A percentile compares a stretch with the other conserved stretches of the same genome.
Conservation (phyloP, 2,888 invertebrate species). For the Trichacis sp. region DNA sequence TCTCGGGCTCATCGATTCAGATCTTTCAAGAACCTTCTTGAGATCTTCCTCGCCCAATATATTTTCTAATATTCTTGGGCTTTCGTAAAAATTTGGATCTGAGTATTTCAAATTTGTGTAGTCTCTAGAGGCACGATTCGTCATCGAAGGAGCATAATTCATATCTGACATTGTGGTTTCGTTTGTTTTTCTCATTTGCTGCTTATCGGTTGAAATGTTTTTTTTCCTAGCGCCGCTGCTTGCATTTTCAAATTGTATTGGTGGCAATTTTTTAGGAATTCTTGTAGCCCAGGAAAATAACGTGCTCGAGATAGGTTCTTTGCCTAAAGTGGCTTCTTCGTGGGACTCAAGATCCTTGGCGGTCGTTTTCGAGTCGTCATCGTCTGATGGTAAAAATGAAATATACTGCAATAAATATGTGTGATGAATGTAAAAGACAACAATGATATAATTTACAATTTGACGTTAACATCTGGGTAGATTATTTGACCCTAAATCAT, state of each 20-base stretch:
- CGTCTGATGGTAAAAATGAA: constrained; percentile 58
- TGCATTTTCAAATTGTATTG: constrained; percentile 50
- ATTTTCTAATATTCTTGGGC: constrained; percentile 56
- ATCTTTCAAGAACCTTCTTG: constrained; percentile 70
- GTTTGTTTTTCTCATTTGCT: constrained; percentile 30
- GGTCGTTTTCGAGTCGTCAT: constrained; percentile 67
- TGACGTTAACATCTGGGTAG: no score
- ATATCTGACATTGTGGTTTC: constrained; percentile 42
- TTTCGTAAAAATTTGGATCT: constrained; percentile 64
- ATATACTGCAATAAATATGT: no score
- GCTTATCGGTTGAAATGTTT: constrained; percentile 39
- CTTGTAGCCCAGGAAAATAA: constrained; percentile 49
- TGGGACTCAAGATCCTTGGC: constrained; percentile 64
- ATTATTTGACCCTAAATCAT: no score
- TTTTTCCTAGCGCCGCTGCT: constrained; percentile 37
- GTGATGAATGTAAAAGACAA: no score
- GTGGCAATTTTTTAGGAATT: constrained; percentile 61
- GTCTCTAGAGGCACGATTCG: constrained; percentile 59
- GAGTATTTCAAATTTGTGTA: constrained; percentile 63
- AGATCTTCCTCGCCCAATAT: constrained; percentile 25
- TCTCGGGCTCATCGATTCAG: constrained; percentile 70
- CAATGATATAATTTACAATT: no score
- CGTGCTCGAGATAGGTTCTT: constrained; percentile 46
- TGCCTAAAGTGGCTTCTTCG: constrained; percentile 57
- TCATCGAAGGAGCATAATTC: constrained; percentile 44